Base-by-base conservation (phyloP, 2,888 invertebrate species). In the Anthrax anthrax region DNA sequence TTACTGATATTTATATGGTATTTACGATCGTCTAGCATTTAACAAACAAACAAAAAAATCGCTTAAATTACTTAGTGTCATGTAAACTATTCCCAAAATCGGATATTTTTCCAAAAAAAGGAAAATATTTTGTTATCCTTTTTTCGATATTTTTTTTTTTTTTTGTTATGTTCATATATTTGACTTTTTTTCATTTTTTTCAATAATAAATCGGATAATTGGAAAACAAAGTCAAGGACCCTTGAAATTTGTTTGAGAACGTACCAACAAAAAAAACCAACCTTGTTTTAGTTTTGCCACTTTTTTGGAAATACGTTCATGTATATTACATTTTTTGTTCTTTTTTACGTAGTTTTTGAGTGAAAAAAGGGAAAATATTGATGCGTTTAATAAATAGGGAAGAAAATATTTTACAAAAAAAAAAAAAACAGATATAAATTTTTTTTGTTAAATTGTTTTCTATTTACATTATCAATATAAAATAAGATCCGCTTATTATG, bases 191-290 rank as follows among this genome's bases (percentile, higher is more conserved):
- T 32, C 12, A 32, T 32, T 32, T 12, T 32, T 32, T 32, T 12
- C 23, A 23, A 9, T 12, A 58, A 59, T 59, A 45, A 46, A 46
- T 46, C 41, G 41, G 45, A 48, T 42, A 43, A 43, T 43, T 42
- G 39, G 39, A 48, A 57, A 53, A 54, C 46, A 56, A 57, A 64
- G 63, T 62, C 62, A 64, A 65, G 64, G 60, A 61, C 61, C 65
- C 62, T 58, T 60, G 55, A 63, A 63, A 62, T 60, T 59, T n/a
- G 3, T 36, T 4, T 9, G 4, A 36, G 47, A 49, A 47, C 47
- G n/a, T n/a, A 52, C 50, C 47, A 50, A 51, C 50, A 50, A 51
- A 50, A 52, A 53, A 32, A 32, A 32, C n/a, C n/a, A n/a, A n/a
- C n/a, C n/a, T n/a, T n/a, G n/a, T n/a, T n/a, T n/a, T n/a, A n/a